Evolutionary conservation across 2,797 vertebrate genomes (phyloP).

Genomic region (Pangasius sanitwongsei): DNA sequence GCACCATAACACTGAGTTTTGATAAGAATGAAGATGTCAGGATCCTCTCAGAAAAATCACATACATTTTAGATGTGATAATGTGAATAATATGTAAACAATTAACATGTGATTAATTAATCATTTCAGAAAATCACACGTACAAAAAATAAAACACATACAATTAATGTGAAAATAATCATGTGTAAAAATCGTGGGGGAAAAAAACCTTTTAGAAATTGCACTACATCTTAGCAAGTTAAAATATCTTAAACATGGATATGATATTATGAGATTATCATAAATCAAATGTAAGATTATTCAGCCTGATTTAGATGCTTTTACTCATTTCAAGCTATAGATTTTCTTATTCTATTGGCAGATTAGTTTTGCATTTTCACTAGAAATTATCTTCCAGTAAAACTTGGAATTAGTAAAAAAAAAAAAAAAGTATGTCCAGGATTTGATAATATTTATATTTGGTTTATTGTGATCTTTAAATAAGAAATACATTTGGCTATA

Average conservation of each 20-base stretch:
- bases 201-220: background rate
- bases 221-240: background rate
- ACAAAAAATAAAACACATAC: background rate
- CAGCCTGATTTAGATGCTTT: background rate
- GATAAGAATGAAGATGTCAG: background rate
- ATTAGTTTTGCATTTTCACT: background rate
- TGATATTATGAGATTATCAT: background rate
- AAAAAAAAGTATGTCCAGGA: background rate
- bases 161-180: background rate
- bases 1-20: background rate
- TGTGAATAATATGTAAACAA: background rate
- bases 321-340: background rate
- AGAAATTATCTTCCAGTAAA: background rate
- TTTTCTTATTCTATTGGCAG: background rate
- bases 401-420: background rate
- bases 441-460: background rate
- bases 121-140: background rate
- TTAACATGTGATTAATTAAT: background rate
- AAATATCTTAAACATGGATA: background rate
- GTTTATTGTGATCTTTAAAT: background rate
- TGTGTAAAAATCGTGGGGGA: background rate
- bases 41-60: background rate
- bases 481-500: background rate
- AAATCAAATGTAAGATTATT: background rate
- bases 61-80: background rate